These are phyloP conservation scores for Bos javanicus DNA, from an alignment of 2,113 vertebrate genomes.

Conservation along the genomic window DNA sequence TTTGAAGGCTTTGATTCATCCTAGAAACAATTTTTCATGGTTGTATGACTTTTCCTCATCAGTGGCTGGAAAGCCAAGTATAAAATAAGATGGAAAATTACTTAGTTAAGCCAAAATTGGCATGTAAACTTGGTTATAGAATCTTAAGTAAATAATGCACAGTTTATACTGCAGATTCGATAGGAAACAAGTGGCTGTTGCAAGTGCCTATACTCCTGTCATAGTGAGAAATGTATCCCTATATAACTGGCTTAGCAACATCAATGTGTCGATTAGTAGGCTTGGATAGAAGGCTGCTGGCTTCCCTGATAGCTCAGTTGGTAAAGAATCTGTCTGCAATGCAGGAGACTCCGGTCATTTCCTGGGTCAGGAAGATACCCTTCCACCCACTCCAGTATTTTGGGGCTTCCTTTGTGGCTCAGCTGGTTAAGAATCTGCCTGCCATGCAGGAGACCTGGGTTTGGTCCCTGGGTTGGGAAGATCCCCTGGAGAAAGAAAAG, in stretches of 20 bases:
- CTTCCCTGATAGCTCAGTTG: background rate
- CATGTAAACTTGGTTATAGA: background rate
- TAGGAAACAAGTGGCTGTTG: background rate
- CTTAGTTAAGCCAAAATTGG: background rate
- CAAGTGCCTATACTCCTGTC: background rate
- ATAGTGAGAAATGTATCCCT: background rate
- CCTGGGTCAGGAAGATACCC: background rate
- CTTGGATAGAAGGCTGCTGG: background rate
- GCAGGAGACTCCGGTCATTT: fast-evolving
- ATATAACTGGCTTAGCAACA: background rate
- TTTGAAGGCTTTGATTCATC: background rate
- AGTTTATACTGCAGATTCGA: background rate
- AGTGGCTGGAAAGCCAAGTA: background rate
- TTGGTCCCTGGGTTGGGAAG: background rate
- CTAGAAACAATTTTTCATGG: background rate
- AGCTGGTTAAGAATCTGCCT: background rate
- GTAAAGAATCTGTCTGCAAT: background rate
- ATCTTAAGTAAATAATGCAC: background rate
- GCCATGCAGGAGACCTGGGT: background rate
- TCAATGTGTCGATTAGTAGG: too few relatives aligned
- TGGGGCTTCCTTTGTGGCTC: background rate
- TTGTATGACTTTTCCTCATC: background rate
- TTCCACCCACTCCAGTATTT: background rate
- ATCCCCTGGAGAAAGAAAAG: background rate
- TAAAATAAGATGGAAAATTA: background rate